Base-by-base conservation (phyloP, 2,797 vertebrate species). In the Peromyscus melanophrys region DNA sequence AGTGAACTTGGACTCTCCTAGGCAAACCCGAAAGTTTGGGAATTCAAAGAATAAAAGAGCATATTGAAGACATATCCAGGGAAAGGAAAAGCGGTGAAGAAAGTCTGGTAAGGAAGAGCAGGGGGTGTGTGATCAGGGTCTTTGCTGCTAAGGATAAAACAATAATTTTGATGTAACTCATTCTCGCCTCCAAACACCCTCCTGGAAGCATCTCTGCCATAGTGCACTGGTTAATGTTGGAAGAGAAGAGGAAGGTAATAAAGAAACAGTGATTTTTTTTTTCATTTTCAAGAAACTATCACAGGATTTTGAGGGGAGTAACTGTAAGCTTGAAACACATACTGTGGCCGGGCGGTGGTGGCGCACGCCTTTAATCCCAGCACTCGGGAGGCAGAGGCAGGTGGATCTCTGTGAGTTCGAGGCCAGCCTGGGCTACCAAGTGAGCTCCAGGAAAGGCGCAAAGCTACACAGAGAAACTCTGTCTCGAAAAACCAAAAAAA, bases 1-100 rank as follows among this genome's bases (percentile, higher is more conserved):
- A 46, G 23, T 61, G 90, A 95, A 71, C 43, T 5, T 73, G 27
- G 77, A 69, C 37, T 96, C 59, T 94, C 67, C 37, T 37, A 92
- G 29, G 34, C 46, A 84, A 95, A 29, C 6, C 49, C 84, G 34
- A 63, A 65, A 93, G 34, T 80, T 95, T 82, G 29, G 11, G 37
- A 29, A 92, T 37, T 25, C 21, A 90, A 61, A 77, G 49, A 49
- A 69, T 23, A 34, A 86, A 85, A 29, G 37, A 3, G 37, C 27
- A 85, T 78, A 40, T 27, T 83, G n/a, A 96, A 86, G 77, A 85
- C 21, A 85, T 0, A 55, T 1, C 5, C 6, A 63, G 4, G 3
- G 31, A 88, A 94, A 59, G 29, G 29, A 59, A 81, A 76, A 82
- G 1, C 21, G 13, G 57, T n/a, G 61, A 40, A 34, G 17, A 25